Base-by-base conservation (phyloP, 2,113 vertebrate species). In the Phainopepla nitens region DNA sequence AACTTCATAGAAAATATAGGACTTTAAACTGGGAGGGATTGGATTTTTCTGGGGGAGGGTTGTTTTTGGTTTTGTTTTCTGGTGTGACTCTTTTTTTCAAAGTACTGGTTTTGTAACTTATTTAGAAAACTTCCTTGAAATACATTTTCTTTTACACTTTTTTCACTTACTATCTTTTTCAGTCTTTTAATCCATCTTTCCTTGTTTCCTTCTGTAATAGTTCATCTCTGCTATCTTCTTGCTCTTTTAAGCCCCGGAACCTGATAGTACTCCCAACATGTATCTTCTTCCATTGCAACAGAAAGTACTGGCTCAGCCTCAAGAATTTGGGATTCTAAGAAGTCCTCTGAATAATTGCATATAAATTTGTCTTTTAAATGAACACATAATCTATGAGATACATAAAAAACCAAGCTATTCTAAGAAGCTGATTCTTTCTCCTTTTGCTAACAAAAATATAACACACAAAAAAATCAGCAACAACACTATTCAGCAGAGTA, bases 221-320 rank as follows among this genome's bases (percentile, higher is more conserved):
- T 11, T 85, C 27, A 92, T 90, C 53, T 85, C 94, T 77, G 71
- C 73, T 81, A 73, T 56, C 80, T 95, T 81, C 82, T 78, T 77
- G 68, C 75, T 95, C 41, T 69, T 90, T 92, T 70, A 91, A 95
- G 68, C 44, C 60, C 79, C 7, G 3, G 90, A 94, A 96, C 54
- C 41, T 49, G 85, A 96, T 70, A 62, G 3, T 62, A 60, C 33
- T 73, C 68, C 56, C 62, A 62, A 93, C 5, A 3, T 44, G 21
- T 35, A 85, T 73, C 90, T 93, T 93, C 83, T 82, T 93, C 82
- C 72, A 94, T 62, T 80, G 87, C 90, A 86, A 65, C 62, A 93
- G 70, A 92, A 96, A 91, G 56, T 70, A 92, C 60, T 96, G 93
- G 87, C 90, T 90, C 71, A 90, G 92, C 22, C 82, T 88, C 93